Evolutionary conservation across 2,797 vertebrate genomes (phyloP), one percentile per base, ranked within the genome.

Genomic region (Coccyzus lansbergi): DNA sequence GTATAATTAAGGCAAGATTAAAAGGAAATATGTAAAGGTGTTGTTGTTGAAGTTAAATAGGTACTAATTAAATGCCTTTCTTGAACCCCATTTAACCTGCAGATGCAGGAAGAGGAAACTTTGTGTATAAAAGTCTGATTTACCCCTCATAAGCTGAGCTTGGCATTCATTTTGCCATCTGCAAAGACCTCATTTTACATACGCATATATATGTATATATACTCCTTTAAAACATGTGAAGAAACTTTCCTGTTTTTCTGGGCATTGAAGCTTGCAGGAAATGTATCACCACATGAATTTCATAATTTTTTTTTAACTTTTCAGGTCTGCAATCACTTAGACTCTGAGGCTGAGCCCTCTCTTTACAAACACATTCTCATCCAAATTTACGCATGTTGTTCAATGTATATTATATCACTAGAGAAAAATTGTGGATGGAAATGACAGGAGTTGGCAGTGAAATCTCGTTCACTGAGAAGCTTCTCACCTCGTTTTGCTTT

Each of bases 171-270:
- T 34, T 88, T 65, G 48, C 80, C 53, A 24, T 86, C 80, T 93
- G 77, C 74, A 92, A 74, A 83, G 69, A 49, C 25, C 71, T 65
- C 5, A 9, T 60, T 34, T 29, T 91, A 92, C 74, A 49, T 88
- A 25, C 19, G 21, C 77, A 89, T 59, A 25, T 21, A 25, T n/a
- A 26, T 53, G 24, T 62, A 21, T 38, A 18, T 46, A 26, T 44
- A 49, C 42, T 83, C 55, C 46, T 55, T 76, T 76, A 79, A 53
- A 82, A 62, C 8, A 58, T 6, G 10, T 14, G 6, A 82, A 77
- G 56, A 64, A 80, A 86, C 83, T 74, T 97, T 92, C 82, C 95
- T 97, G 95, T 65, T 96, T 97, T 96, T 74, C 91, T 81, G 42
- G 78, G 83, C 46, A 42, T n/a, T 9, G 6, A 86, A 68, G 63